phyloP scores from a whole-genome alignment of 2,113 vertebrate genomes.

The Bubalus kerabau region DNA sequence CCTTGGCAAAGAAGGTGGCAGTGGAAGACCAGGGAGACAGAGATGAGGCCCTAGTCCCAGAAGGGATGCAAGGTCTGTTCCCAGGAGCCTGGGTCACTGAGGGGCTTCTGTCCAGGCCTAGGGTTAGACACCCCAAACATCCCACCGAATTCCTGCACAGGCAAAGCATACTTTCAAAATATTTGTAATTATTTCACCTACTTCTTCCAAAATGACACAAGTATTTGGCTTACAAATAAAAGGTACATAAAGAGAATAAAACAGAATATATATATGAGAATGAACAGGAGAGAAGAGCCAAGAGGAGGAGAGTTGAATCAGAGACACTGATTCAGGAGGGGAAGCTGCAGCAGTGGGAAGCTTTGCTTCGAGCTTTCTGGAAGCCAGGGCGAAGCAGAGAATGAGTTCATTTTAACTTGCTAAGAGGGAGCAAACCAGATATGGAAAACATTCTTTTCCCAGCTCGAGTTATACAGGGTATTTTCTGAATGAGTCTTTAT shows the following conservation, averaged over 20 bases:
- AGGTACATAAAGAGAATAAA: neutral
- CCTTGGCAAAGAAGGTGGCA: too few relatives aligned
- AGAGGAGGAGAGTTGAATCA: neutral
- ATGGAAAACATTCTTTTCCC: neutral
- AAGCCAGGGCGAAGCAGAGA: neutral
- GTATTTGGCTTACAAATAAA: neutral
- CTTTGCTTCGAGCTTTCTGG: neutral
- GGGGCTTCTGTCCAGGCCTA: neutral
- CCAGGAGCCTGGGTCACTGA: neutral
- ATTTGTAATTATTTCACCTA: neutral
- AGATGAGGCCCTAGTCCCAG: neutral
- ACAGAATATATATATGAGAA: neutral
- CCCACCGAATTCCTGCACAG: neutral
- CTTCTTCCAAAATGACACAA: neutral
- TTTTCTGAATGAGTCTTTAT: neutral
- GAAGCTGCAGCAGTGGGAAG: neutral
- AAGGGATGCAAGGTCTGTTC: neutral
- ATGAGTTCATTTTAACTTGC: neutral
- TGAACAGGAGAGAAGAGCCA: neutral
- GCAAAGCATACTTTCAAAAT: neutral
- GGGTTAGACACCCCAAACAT: neutral
- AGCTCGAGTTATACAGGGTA: neutral
- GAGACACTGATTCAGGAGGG: neutral
- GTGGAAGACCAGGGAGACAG: neutral
- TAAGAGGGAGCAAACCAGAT: neutral